Conservation (phyloP, 1,140 invertebrate genomes). For the Pseudoatta argentina region DNA sequence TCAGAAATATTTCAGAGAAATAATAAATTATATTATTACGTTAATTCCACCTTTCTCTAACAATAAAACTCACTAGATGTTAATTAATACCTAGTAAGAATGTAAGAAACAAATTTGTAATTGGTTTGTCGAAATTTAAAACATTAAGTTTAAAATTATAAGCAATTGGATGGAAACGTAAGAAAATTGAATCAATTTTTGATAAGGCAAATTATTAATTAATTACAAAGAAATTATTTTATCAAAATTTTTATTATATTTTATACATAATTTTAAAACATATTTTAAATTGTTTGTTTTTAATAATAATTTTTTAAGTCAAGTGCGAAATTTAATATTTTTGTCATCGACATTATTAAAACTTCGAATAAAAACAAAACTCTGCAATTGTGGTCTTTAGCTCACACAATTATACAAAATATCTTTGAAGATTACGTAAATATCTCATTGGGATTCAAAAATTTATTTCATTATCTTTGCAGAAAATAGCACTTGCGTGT, state of each 20-base stretch:
- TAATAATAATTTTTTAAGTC: not conserved
- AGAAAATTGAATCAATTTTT: not conserved
- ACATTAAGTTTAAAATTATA: not conserved
- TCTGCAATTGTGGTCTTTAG: too few relatives aligned
- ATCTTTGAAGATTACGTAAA: not conserved
- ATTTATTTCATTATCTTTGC: constrained; percentile 11
- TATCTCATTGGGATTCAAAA: not conserved
- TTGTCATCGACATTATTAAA: not conserved
- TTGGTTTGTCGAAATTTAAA: not conserved
- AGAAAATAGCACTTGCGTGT: not conserved
- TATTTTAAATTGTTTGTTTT: not conserved
- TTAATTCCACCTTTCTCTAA: not conserved
- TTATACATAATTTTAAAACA: not conserved
- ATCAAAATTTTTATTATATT: not conserved
- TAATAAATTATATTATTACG: not conserved
- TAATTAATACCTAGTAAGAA: not conserved
- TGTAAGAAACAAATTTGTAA: not conserved
- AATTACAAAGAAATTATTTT: constrained; percentile 8
- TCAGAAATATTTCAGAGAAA: not conserved
- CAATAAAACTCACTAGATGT: not conserved
- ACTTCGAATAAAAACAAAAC: not conserved
- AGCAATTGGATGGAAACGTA: not conserved
- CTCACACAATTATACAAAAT: not conserved
- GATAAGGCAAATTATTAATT: not conserved
- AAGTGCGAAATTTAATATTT: not conserved